Evolutionary conservation across 2,113 vertebrate species (phyloP).

Genomic region (Otis tarda): DNA sequence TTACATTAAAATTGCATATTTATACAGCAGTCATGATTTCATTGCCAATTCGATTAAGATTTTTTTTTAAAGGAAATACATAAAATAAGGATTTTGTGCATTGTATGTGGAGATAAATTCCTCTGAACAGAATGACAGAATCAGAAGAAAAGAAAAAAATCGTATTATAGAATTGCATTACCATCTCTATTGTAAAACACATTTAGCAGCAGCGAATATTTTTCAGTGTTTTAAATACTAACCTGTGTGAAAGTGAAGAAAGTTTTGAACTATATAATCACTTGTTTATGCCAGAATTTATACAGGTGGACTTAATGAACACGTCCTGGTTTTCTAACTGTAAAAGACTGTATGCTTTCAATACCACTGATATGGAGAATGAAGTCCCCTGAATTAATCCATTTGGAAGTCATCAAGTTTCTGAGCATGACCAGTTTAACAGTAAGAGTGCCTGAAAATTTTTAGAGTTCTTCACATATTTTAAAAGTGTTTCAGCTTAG

Average conservation of each 20-base stretch:
- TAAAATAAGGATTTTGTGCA: background rate
- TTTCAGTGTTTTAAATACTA: background rate
- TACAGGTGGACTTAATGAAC: background rate
- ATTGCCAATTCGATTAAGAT: background rate
- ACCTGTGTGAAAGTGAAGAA: background rate
- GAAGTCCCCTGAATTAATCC: background rate
- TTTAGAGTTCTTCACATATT: background rate
- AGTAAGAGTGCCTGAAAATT: background rate
- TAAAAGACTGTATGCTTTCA: background rate
- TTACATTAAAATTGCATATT: background rate
- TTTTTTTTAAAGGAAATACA: background rate
- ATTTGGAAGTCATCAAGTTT: background rate
- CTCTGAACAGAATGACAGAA: background rate
- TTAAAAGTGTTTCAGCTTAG: background rate
- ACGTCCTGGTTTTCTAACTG: background rate
- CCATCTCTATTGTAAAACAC: background rate
- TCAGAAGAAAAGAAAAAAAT: background rate
- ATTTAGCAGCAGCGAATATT: background rate
- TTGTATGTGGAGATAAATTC: background rate
- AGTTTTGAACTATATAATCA: background rate
- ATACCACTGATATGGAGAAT: background rate
- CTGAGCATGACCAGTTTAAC: background rate
- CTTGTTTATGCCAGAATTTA: background rate
- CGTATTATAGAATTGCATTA: background rate
- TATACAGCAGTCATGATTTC: background rate